Percentiles rank a stretch among this genome's conserved stretches.
Conservation (phyloP, 64 coral and sea anemone genomes). For the Catalaphyllia jardinei region DNA sequence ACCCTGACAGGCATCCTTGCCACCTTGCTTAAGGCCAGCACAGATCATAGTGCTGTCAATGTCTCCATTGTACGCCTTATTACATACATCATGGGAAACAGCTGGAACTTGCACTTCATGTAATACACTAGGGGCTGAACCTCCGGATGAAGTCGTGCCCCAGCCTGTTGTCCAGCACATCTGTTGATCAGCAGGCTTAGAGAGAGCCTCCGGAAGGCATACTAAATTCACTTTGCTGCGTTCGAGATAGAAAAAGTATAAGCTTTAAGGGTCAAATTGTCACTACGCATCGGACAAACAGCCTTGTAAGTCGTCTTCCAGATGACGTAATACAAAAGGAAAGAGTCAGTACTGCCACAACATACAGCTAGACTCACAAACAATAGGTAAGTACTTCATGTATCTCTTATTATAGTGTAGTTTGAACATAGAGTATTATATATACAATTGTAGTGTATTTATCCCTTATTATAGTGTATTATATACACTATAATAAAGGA, state of each 20-base stretch:
- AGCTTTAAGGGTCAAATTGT: too few species aligned
- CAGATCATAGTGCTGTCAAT: conserved; percentile 55
- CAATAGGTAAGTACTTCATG: too few species aligned
- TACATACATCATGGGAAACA: conserved; percentile 30
- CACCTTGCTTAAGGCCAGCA: conserved; percentile 49
- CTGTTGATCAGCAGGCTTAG: background rate
- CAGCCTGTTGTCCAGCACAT: conserved; percentile 66
- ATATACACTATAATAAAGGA: too few species aligned
- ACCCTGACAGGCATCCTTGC: conserved; percentile 68
- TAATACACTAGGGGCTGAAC: conserved; percentile 16
- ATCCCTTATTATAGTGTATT: too few species aligned
- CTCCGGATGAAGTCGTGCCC: conserved; percentile 51
- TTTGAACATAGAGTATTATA: too few species aligned
- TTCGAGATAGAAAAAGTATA: background rate
- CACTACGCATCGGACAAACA: too few species aligned
- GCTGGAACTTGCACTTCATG: conserved; percentile 57
- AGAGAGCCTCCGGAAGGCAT: conserved; percentile 45
- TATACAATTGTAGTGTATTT: too few species aligned
- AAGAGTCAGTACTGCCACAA: too few species aligned
- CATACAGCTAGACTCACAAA: too few species aligned
- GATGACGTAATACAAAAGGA: too few species aligned
- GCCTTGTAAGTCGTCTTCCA: too few species aligned
- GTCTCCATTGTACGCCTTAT: conserved; percentile 1
- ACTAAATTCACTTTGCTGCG: conserved; percentile 38
- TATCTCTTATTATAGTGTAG: too few species aligned